Percentiles rank a stretch among this genome's conserved stretches.
phyloP scores from a whole-genome alignment of 2,113 vertebrate genomes.

The Microcebus tavaratra region DNA sequence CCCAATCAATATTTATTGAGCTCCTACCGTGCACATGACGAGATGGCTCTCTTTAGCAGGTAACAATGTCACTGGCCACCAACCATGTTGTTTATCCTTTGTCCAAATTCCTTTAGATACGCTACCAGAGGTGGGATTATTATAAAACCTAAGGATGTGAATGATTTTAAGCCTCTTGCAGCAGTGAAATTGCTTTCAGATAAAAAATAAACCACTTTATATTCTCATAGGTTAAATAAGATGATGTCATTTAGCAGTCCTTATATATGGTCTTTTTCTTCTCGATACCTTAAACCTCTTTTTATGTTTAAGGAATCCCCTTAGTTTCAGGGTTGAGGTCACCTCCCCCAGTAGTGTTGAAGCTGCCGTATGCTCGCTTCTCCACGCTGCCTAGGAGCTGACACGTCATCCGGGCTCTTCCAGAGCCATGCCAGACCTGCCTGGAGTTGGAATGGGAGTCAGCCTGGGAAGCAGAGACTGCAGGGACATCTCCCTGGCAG shows the following conservation, averaged over 20 bases:
- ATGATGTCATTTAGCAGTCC: not conserved
- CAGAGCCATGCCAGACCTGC: not conserved
- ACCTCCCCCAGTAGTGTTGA: not conserved
- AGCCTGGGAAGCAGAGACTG: not conserved
- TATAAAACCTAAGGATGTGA: constrained; percentile 32
- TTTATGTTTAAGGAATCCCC: not conserved
- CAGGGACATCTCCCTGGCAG: not conserved
- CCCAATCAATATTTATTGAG: too few species aligned
- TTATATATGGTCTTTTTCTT: too few species aligned
- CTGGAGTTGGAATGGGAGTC: not conserved
- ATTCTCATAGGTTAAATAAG: not conserved
- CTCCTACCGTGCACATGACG: too few species aligned
- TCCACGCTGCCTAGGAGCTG: not conserved
- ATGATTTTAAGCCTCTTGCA: constrained; percentile 31
- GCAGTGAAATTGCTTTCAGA: constrained; percentile 2
- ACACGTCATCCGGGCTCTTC: not conserved
- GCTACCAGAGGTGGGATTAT: constrained; percentile 34
- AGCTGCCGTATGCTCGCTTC: too few species aligned
- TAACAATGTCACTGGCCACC: too few species aligned
- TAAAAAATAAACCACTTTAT: constrained; percentile 25
- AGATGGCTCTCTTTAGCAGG: too few species aligned
- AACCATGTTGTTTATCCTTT: too few species aligned
- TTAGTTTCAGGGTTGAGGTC: not conserved
- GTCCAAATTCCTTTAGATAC: constrained; percentile 20
- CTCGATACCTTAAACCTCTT: not conserved